Evolutionary conservation across 2,113 vertebrate genomes (phyloP).

Genomic region (Perca fluviatilis): DNA sequence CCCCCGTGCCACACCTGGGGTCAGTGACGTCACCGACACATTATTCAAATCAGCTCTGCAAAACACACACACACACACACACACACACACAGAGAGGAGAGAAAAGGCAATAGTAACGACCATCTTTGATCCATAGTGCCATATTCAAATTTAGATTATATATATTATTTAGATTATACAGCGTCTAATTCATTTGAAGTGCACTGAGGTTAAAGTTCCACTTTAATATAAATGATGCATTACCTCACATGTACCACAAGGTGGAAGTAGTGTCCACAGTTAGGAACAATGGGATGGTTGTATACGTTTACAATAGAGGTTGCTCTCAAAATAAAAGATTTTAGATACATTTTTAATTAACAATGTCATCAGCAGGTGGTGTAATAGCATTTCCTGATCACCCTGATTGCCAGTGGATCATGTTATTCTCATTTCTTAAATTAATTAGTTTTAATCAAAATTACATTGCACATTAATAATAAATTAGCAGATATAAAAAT

Average conservation of each 20-base stretch:
- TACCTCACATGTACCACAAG: background rate
- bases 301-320: background rate
- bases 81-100: too few relatives aligned
- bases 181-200: background rate
- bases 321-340: rapidly evolving
- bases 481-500: background rate
- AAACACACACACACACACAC: too few relatives aligned
- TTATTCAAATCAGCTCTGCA: too few relatives aligned
- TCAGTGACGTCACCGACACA: slow-evolving; percentile 57
- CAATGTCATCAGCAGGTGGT: background rate
- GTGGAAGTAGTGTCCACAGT: slow-evolving; percentile 1
- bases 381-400: background rate
- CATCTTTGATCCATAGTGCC: background rate
- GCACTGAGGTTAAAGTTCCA: background rate
- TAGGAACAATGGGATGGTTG: background rate
- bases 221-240: background rate
- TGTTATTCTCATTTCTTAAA: background rate
- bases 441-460: background rate
- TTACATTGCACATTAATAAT: background rate
- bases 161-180: background rate
- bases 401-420: background rate
- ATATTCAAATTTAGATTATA: too few relatives aligned
- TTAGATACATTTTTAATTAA: too few relatives aligned
- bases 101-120: too few relatives aligned
- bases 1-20: slow-evolving; percentile 75